Percentiles rank a stretch among this genome's conserved stretches.
Evolutionary conservation across 2,888 invertebrate genomes (phyloP).

Genomic region (Lithodes maja): DNA sequence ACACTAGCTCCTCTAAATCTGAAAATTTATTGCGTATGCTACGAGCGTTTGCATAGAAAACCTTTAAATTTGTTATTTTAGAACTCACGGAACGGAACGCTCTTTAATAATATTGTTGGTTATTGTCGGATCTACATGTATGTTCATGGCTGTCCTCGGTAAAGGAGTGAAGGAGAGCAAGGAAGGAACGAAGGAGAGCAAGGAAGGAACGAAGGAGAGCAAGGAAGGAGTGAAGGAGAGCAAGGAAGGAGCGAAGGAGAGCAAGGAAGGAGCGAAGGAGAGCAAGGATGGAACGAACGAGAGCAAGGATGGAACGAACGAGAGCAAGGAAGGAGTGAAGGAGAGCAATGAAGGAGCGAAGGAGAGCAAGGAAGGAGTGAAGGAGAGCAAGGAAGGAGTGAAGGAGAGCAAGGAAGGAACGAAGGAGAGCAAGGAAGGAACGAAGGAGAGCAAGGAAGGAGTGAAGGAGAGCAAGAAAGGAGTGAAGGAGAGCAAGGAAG

Average conservation of each 20-base stretch:
- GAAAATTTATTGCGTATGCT: no score
- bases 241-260: not conserved
- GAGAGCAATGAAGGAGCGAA: not conserved
- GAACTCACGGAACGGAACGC: no score
- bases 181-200: not conserved
- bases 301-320: not conserved
- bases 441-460: not conserved
- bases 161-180: not conserved
- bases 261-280: not conserved
- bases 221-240: not conserved
- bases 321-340: not conserved
- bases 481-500: not conserved
- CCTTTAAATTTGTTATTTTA: no score
- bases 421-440: not conserved
- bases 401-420: not conserved
- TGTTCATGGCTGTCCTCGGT: no score
- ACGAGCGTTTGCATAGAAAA: no score
- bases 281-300: not conserved
- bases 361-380: not conserved
- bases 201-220: not conserved
- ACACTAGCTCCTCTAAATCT: no score
- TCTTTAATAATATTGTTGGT: no score
- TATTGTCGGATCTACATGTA: no score
- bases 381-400: not conserved
- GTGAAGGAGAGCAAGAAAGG: not conserved